Base-by-base conservation (phyloP, 1,140 invertebrate genomes). In the Lanistes nyassanus region DNA sequence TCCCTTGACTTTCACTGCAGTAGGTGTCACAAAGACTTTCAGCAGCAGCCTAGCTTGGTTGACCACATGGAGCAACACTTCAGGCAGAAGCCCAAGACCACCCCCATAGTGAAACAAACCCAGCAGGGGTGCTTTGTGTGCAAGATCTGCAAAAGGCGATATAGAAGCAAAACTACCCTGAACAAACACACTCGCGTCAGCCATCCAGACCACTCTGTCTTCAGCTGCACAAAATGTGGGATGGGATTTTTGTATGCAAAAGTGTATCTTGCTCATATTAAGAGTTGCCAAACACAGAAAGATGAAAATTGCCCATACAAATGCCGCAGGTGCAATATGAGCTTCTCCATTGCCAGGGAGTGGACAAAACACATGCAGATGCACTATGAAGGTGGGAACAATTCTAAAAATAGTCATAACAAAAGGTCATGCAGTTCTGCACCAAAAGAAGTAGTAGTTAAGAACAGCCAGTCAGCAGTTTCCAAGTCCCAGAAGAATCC, bases 341-440 rank as follows among this genome's bases (percentile, higher is more conserved):
- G 70, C 37, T 72, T 72, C 19, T 37, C 56, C 29, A 60, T 62
- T 23, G 70, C 70, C 34, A 55, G 70, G n/a, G 70, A 72, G 47
- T 72, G 70, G 70, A 72, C 70, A 58, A 58, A 37, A 58, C 70
- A 72, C 31, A 72, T 72, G 70, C 70, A 72, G 56, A 56, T 26
- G 36, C 70, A 72, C 36, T 26, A 13, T 42, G 70, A 70, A n/a
- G 39, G 51, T 36, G n/a, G 42, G 9, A 16, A 16, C 19, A 16
- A 47, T 47, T n/a, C n/a, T n/a, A 16, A 47, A 13, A 47, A 47
- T 16, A 47, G 42, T 47, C 9, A 47, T 47, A 16, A 47, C 19
- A 47, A 47, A 47, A 47, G 42, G n/a, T n/a, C n/a, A n/a, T n/a
- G n/a, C n/a, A n/a, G n/a, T n/a, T 47, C 42, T 47, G 42, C 5